phyloP scores from a whole-genome alignment of 2,797 vertebrate genomes.

The Falco concolor region DNA sequence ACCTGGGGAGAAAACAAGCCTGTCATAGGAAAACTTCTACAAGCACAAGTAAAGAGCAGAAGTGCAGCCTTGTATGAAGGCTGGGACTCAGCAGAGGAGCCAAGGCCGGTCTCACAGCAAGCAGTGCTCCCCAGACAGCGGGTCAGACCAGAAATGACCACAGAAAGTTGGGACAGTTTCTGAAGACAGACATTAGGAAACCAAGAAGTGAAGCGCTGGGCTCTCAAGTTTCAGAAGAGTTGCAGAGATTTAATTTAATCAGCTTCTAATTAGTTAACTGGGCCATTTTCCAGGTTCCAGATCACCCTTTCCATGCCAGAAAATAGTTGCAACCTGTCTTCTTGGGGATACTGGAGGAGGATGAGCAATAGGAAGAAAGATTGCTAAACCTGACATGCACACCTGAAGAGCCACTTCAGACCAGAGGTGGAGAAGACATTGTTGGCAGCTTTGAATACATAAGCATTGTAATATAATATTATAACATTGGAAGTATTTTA shows the following conservation, averaged over 20 bases:
- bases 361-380: neutral
- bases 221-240: neutral
- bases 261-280: neutral
- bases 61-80: accelerated
- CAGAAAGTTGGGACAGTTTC: accelerated
- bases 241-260: neutral
- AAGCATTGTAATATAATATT: neutral
- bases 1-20: neutral
- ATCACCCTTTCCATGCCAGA: neutral
- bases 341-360: neutral
- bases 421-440: neutral
- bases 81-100: neutral
- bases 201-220: neutral
- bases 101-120: neutral
- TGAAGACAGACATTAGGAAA: neutral
- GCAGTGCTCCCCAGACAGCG: neutral
- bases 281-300: neutral
- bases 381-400: neutral
- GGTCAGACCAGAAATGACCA: neutral
- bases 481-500: neutral
- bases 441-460: neutral
- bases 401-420: neutral
- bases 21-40: neutral
- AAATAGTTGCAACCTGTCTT: neutral
- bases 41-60: neutral